Conservation (phyloP, 92 coral and sea anemone species). For the Desmophyllum pertusum region DNA sequence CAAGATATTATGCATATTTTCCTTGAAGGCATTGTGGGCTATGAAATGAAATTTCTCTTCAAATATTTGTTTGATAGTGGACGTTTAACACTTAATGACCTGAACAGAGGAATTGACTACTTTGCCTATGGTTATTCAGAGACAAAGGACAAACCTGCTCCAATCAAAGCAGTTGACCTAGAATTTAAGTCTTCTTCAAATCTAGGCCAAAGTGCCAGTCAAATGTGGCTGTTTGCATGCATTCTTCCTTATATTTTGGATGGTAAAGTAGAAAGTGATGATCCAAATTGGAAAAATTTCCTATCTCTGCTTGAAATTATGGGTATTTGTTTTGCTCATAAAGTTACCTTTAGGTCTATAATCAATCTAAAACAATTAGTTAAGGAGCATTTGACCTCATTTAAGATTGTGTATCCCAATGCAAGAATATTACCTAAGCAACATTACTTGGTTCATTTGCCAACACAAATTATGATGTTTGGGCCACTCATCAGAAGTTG, state of each 20-base stretch:
- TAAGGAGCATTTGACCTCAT: no score
- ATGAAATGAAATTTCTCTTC: conserved; percentile 13
- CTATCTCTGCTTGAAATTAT: conserved; percentile 42
- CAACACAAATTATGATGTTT: conserved; percentile 28
- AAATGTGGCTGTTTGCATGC: conserved; percentile 41
- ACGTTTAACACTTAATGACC: conserved; percentile 2
- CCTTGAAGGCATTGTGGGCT: conserved; percentile 21
- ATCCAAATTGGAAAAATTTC: conserved; percentile 40
- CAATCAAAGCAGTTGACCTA: conserved; percentile 8
- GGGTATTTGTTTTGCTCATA: conserved; percentile 24
- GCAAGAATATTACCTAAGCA: conserved; percentile 47
- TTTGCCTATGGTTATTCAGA: conserved; percentile 23
- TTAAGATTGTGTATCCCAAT: no score
- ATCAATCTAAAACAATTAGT: conserved; percentile 8
- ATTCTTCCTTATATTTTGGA: conserved; percentile 47
- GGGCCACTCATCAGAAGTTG: conserved; percentile 40
- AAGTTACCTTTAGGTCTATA: conserved; percentile 7
- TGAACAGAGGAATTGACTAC: conserved; percentile 13
- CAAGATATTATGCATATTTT: no score
- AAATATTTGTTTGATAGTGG: conserved; percentile 10
- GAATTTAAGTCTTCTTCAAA: conserved; percentile 30
- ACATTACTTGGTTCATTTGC: conserved; percentile 52
- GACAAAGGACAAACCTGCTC: conserved; percentile 21
- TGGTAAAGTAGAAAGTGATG: conserved; percentile 8
- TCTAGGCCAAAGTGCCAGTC: conserved; percentile 43